phyloP scores from a whole-genome alignment of 2,888 invertebrate species.

The Trachelus troglodyta region DNA sequence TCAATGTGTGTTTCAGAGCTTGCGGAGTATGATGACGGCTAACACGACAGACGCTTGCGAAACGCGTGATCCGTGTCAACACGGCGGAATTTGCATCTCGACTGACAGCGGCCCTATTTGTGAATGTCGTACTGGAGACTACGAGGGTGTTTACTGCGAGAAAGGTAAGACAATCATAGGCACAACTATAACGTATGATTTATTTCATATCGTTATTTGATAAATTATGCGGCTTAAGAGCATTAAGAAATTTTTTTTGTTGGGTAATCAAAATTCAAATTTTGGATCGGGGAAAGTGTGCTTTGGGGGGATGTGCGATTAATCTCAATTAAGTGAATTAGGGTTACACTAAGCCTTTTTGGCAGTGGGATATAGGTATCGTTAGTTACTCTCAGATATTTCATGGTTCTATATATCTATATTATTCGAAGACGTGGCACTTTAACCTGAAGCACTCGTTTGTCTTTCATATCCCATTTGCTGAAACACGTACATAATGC shows the following conservation, averaged over 20 bases:
- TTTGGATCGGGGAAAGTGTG: neutral
- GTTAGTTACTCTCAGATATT: neutral
- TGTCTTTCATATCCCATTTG: neutral
- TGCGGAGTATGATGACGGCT: constrained; percentile 64
- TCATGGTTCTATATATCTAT: neutral
- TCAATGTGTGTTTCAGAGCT: constrained; percentile 60
- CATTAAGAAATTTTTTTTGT: no score
- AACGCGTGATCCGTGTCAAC: constrained; percentile 91
- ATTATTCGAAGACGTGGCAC: neutral
- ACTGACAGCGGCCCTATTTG: constrained; percentile 95
- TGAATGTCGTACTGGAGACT: constrained; percentile 93
- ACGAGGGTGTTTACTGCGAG: constrained; percentile 94
- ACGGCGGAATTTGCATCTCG: constrained; percentile 95
- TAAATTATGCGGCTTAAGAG: no score
- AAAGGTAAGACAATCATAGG: constrained; percentile 75
- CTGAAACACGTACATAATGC: neutral
- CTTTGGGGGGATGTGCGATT: neutral
- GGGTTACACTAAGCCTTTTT: neutral
- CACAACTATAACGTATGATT: neutral
- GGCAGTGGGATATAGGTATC: neutral
- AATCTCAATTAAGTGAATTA: constrained; percentile 1
- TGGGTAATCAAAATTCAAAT: neutral
- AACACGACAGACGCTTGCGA: constrained; percentile 89
- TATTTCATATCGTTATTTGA: neutral
- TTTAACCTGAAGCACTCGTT: neutral